Evolutionary conservation across 2,113 vertebrate genomes (phyloP), one percentile per base, ranked within the genome.

Genomic region (Elaphurus davidianus): DNA sequence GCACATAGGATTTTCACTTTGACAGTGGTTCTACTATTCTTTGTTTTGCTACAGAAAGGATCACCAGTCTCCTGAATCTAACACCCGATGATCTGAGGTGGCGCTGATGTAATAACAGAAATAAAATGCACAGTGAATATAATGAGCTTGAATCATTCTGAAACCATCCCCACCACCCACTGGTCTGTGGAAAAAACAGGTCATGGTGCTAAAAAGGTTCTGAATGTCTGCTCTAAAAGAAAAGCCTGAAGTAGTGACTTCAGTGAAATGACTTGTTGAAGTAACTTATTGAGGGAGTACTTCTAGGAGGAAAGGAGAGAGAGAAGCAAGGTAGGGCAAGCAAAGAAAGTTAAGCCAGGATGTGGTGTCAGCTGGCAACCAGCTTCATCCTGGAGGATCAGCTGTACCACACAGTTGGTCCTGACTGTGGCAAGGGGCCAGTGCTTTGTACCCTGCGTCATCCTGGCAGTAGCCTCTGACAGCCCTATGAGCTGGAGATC

Each of bases 401-500:
- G 0, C 8, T 57, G 4, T 0, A 52, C 19, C 28, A 14, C 60
- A 17, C 2, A 23, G 0, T 19, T 62, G 27, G 33, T 23, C 60
- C 40, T 16, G 11, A 16, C n/a, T 30, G 21, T 50, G 8, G 1
- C 17, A 45, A 88, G 6, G 7, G 9, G 6, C 21, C 13, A 76
- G 3, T 0, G 3, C 52, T 88, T 71, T 33, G 12, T 59, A 57
- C 1, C 0, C 27, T 93, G 11, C 21, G 5, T 59, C 59, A 55
- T 9, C 67, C n/a, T 17, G 82, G 45, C 28, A 43, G 25, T 30
- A 64, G 17, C 12, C 13, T 71, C 33, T 67, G 19, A 57, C 3
- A 43, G 9, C 3, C 15, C 15, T 8, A 25, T 27, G 6, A 87
- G 6, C 30, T 50, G 5, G 5, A 6, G 2, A 5, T 40, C 14